Evolutionary conservation across 2,888 invertebrate species (phyloP).

Genomic region (Mactromeris polynyma): DNA sequence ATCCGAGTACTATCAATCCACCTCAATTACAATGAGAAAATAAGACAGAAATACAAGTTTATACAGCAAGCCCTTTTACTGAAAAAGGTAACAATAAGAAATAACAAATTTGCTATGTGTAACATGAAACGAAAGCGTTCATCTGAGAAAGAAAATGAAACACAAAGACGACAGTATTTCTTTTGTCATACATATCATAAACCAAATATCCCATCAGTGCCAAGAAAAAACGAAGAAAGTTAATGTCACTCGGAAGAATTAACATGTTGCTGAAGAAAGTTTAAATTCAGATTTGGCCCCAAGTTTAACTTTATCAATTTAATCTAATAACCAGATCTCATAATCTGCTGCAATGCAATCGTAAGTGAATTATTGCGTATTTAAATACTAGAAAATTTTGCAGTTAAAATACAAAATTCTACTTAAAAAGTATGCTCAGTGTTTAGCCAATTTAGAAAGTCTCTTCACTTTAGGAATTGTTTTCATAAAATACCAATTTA

Average conservation of each 20-base stretch:
- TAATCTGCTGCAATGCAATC: no score
- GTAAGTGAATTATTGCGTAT: no score
- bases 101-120: slow-evolving; percentile 20
- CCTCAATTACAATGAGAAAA: slow-evolving; percentile 25
- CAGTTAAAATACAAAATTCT: no score
- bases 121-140: slow-evolving; percentile 24
- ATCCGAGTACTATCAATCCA: slow-evolving; percentile 11
- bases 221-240: background rate
- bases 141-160: background rate
- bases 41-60: slow-evolving; percentile 30
- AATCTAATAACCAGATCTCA: no score
- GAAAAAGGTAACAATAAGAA: background rate
- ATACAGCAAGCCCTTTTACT: slow-evolving; percentile 19
- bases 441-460: background rate
- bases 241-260: no score
- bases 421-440: background rate
- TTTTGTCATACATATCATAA: background rate
- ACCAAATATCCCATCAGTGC: background rate
- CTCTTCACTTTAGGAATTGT: background rate
- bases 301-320: no score
- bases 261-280: no score
- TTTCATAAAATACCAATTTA: background rate
- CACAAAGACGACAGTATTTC: background rate
- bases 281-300: no score
- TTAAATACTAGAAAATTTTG: no score